Conservation (phyloP, 2,888 invertebrate genomes). For the Ectemnius continuus region DNA sequence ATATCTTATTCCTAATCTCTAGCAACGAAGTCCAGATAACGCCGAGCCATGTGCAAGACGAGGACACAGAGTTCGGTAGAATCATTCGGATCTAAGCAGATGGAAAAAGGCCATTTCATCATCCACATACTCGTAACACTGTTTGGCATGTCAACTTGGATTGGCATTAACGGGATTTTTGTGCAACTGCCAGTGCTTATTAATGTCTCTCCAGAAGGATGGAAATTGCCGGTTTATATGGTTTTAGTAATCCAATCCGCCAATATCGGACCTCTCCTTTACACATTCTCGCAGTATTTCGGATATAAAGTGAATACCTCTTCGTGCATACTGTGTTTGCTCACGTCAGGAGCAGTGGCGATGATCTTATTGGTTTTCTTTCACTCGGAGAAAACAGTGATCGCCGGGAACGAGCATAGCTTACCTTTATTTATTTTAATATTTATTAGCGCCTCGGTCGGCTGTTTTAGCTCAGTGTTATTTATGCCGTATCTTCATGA, state of each 20-base stretch:
- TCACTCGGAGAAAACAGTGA: slow-evolving; percentile 80
- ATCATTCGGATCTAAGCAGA: not conserved
- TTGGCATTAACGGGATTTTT: slow-evolving; percentile 91
- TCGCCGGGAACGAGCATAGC: slow-evolving; percentile 80
- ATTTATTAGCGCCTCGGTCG: slow-evolving; percentile 86
- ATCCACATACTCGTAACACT: slow-evolving; percentile 86
- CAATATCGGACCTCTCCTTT: slow-evolving; percentile 87
- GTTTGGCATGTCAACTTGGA: slow-evolving; percentile 91
- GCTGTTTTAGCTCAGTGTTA: slow-evolving; percentile 91
- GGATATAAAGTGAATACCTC: slow-evolving; percentile 79
- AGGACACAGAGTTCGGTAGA: slow-evolving; percentile 1
- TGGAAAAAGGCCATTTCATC: slow-evolving; percentile 49
- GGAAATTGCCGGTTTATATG: slow-evolving; percentile 90
- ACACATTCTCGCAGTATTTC: slow-evolving; percentile 80
- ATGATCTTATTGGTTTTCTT: slow-evolving; percentile 82
- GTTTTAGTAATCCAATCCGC: slow-evolving; percentile 88
- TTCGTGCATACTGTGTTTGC: slow-evolving; percentile 79
- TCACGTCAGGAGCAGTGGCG: slow-evolving; percentile 80
- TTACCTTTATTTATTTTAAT: slow-evolving; percentile 82
- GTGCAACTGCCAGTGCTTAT: slow-evolving; percentile 92
- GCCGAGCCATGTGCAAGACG: not conserved
- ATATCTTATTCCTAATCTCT: too few species aligned
- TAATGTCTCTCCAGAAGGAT: slow-evolving; percentile 88
- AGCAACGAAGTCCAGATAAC: too few species aligned
- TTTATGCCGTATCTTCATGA: slow-evolving; percentile 91